phyloP scores from a whole-genome alignment of 2,797 vertebrate genomes.

The Ataeniobius toweri region DNA sequence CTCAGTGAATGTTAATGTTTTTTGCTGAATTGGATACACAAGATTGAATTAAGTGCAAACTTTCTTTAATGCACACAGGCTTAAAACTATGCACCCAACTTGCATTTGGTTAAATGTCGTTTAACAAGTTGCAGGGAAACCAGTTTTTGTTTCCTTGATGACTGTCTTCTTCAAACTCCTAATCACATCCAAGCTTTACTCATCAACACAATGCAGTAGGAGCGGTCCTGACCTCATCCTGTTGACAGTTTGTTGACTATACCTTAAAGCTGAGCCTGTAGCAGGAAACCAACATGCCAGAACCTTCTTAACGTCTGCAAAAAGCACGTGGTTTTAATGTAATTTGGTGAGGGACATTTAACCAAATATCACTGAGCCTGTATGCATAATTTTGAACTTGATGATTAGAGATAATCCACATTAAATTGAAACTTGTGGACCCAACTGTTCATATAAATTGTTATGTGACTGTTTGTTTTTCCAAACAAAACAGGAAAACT shows the following conservation, averaged over 20 bases:
- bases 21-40: neutral
- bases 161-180: neutral
- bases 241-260: neutral
- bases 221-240: neutral
- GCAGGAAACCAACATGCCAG: neutral
- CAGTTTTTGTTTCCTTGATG: neutral
- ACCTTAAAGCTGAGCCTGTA: neutral
- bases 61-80: neutral
- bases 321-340: neutral
- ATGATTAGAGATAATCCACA: neutral
- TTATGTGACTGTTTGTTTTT: neutral
- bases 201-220: neutral
- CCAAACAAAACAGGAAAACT: neutral
- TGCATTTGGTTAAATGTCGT: neutral
- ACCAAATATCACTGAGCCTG: neutral
- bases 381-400: neutral
- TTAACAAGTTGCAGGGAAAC: neutral
- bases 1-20: neutral
- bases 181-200: neutral
- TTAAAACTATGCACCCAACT: neutral
- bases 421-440: neutral
- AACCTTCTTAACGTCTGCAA: neutral
- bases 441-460: neutral
- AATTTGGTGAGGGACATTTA: neutral
- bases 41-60: neutral